Evolutionary conservation across 2,113 vertebrate species (phyloP).

Genomic region (Ictalurus furcatus): DNA sequence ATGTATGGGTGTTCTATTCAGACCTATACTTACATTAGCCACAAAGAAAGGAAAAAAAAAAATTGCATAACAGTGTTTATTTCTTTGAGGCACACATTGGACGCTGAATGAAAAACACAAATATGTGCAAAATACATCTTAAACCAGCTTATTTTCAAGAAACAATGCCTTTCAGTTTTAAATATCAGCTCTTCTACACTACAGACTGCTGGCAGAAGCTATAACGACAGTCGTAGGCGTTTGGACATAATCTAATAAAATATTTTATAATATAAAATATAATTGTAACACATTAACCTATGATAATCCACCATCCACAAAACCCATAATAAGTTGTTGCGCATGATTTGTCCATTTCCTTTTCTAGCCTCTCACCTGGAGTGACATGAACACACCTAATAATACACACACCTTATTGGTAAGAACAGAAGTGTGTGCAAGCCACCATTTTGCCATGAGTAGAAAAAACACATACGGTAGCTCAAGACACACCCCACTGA

Average conservation of each 20-base stretch:
- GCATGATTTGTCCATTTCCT: neutral
- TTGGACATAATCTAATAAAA: neutral
- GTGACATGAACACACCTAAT: neutral
- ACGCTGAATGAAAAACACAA: neutral
- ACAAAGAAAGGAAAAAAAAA: neutral
- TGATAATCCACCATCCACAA: neutral
- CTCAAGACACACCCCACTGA: conserved; percentile 33
- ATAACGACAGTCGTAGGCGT: neutral
- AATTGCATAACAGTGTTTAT: neutral
- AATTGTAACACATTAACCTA: neutral
- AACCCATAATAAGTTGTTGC: too few species aligned
- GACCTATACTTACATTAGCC: conserved; percentile 14
- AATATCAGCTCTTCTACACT: neutral
- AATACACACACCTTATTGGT: conserved; percentile 12
- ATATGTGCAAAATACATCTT: neutral
- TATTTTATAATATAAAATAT: neutral
- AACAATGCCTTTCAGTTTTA: neutral
- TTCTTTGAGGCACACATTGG: neutral
- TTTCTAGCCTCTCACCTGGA: neutral
- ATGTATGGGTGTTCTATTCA: neutral
- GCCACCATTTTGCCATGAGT: conserved; percentile 14
- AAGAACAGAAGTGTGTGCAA: neutral
- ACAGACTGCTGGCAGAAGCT: neutral
- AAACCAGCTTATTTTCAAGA: neutral
- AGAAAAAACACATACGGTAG: neutral